Evolutionary conservation across 1,140 invertebrate species (phyloP).

Genomic region (Euura lappo): DNA sequence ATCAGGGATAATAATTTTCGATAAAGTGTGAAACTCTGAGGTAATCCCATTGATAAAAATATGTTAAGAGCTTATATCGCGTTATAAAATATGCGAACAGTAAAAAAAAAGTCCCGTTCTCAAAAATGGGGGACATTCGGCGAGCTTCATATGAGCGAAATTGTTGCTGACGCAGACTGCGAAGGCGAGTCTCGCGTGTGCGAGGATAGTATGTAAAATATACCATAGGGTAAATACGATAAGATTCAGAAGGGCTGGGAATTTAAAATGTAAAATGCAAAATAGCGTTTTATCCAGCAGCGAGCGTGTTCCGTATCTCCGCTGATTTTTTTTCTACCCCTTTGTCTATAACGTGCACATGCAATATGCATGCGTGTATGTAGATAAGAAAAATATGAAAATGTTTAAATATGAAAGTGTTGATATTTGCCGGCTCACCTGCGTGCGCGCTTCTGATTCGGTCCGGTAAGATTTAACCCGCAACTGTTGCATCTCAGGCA

Average conservation of each 20-base stretch:
- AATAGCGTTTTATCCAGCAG: constrained; percentile 18
- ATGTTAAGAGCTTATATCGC: too few species aligned
- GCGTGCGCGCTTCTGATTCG: constrained; percentile 82
- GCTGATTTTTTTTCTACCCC: background rate
- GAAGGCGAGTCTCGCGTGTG: too few species aligned
- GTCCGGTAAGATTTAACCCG: constrained; percentile 88
- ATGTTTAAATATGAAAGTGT: background rate
- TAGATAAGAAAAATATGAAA: constrained; percentile 8
- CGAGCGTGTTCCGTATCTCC: background rate
- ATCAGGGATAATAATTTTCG: too few species aligned
- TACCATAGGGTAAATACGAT: background rate
- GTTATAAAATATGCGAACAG: background rate
- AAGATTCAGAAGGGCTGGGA: constrained; percentile 17
- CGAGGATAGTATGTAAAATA: background rate
- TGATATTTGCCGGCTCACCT: constrained; percentile 35
- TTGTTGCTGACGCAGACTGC: too few species aligned
- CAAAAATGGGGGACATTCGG: too few species aligned
- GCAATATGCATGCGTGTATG: constrained; percentile 5
- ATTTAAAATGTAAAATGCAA: constrained; percentile 20
- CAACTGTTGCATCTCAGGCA: constrained; percentile 94
- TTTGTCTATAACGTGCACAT: background rate
- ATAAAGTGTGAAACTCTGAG: too few species aligned
- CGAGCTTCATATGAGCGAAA: too few species aligned
- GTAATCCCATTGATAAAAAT: too few species aligned
- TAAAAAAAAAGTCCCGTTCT: too few species aligned